Evolutionary conservation across 2,888 invertebrate species (phyloP).

Genomic region (Norana najaformis): DNA sequence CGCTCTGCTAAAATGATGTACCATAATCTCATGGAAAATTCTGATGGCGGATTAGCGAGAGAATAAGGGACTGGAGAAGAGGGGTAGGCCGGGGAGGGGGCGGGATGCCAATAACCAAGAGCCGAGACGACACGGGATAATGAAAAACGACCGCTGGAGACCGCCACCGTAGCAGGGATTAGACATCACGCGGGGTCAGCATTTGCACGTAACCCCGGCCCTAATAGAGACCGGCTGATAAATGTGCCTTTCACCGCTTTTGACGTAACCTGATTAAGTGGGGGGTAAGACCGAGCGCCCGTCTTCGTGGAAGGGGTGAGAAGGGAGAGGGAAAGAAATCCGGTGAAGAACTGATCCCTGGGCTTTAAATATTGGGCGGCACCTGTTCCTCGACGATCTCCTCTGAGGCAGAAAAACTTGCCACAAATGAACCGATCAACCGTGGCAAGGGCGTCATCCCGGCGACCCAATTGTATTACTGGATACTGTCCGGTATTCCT

Average conservation of each 20-base stretch:
- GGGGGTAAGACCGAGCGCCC: conserved; percentile 13
- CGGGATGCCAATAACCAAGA: background rate
- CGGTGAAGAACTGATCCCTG: background rate
- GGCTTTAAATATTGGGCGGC: background rate
- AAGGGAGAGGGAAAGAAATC: background rate
- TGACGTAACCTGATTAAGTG: conserved; percentile 26
- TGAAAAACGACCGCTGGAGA: background rate
- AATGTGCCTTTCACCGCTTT: conserved; percentile 18
- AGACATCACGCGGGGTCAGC: conserved; percentile 15
- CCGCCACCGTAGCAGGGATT: conserved; percentile 1
- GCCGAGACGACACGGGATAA: conserved; percentile 9
- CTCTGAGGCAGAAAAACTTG: background rate
- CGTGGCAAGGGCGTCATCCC: background rate
- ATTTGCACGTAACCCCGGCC: conserved; percentile 9
- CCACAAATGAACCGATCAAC: conserved; percentile 6
- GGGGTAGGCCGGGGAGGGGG: background rate
- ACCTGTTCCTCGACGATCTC: background rate
- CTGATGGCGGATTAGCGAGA: conserved; percentile 14
- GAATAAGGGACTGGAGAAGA: background rate
- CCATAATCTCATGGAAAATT: conserved; percentile 22
- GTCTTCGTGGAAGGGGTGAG: background rate
- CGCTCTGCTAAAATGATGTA: background rate
- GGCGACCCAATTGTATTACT: conserved; percentile 5
- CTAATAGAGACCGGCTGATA: conserved; percentile 20
- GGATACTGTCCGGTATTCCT: background rate